These are phyloP conservation scores for Tenualosa thibaudeaui DNA, from an alignment of 2,797 vertebrate species.

Conservation along the genomic window DNA sequence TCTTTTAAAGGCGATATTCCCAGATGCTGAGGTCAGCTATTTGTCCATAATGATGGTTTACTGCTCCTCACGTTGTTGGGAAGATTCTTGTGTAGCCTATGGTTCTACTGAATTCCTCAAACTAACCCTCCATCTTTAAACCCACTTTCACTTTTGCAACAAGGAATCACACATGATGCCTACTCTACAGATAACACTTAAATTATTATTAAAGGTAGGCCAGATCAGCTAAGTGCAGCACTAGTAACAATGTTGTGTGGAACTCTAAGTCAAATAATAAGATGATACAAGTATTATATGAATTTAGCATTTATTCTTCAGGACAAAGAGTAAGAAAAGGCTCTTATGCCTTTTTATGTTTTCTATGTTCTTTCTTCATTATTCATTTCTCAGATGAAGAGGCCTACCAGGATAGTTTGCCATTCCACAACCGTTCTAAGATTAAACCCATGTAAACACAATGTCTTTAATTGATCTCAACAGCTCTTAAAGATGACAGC, in stretches of 20 bases:
- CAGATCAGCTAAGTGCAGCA: not conserved
- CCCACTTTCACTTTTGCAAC: not conserved
- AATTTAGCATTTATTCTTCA: not conserved
- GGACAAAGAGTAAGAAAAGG: too few relatives aligned
- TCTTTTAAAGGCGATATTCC: conserved; percentile 1
- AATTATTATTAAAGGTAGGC: not conserved
- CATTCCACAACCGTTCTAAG: conserved; percentile 36
- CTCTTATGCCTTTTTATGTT: not conserved
- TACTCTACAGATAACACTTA: not conserved
- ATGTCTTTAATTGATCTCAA: conserved; percentile 50
- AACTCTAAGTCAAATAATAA: not conserved
- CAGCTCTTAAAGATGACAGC: conserved; percentile 50
- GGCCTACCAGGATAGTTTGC: conserved; percentile 34
- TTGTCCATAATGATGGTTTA: not conserved
- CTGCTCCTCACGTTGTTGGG: not conserved
- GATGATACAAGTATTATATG: not conserved
- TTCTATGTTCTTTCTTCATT: not conserved
- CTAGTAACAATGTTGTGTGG: not conserved
- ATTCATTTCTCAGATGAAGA: conserved; percentile 37
- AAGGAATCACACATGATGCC: not conserved
- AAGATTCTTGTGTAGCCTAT: not conserved
- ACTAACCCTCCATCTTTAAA: not conserved
- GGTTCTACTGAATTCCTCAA: not conserved
- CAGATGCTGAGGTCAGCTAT: conserved; percentile 1
- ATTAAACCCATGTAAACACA: conserved; percentile 32